A percentile compares a stretch with the other conserved stretches of the same genome.
Conservation (phyloP, 1,140 invertebrate species). For the Arctopsyche grandis region DNA sequence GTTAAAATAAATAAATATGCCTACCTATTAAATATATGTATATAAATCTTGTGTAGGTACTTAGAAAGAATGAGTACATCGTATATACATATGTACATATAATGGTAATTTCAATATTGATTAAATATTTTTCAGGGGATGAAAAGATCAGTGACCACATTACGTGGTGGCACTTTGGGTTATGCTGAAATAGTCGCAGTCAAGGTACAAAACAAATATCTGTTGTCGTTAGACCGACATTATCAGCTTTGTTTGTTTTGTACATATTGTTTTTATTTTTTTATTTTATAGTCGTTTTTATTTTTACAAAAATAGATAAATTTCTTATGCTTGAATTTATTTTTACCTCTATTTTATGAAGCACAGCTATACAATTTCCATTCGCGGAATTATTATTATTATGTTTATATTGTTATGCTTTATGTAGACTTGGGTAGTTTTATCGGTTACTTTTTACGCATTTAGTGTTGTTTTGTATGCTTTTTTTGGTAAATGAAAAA, state of each 20-base stretch:
- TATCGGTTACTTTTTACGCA: neutral
- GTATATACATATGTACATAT: no score
- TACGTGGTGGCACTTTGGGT: constrained; percentile 85
- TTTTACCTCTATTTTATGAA: neutral
- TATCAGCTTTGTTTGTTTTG: constrained; percentile 30
- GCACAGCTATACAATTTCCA: neutral
- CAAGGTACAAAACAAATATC: constrained; percentile 75
- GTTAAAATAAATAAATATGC: no score
- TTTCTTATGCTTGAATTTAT: neutral
- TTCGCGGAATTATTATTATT: neutral
- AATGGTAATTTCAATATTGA: no score
- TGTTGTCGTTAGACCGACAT: neutral
- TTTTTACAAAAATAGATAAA: neutral
- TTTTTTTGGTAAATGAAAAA: constrained; percentile 32
- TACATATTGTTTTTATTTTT: constrained; percentile 41
- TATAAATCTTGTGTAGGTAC: no score
- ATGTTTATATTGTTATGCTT: constrained; percentile 27
- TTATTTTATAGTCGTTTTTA: constrained; percentile 17
- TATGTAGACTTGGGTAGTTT: constrained; percentile 50
- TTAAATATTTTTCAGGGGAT: constrained; percentile 71
- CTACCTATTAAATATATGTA: no score
- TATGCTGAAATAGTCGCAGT: constrained; percentile 95
- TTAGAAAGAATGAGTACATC: no score
- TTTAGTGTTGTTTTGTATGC: constrained; percentile 19
- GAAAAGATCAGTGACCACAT: constrained; percentile 92